A percentile compares a stretch with the other conserved stretches of the same genome.
Conservation (phyloP, 2,113 vertebrate genomes). For the Charina bottae region DNA sequence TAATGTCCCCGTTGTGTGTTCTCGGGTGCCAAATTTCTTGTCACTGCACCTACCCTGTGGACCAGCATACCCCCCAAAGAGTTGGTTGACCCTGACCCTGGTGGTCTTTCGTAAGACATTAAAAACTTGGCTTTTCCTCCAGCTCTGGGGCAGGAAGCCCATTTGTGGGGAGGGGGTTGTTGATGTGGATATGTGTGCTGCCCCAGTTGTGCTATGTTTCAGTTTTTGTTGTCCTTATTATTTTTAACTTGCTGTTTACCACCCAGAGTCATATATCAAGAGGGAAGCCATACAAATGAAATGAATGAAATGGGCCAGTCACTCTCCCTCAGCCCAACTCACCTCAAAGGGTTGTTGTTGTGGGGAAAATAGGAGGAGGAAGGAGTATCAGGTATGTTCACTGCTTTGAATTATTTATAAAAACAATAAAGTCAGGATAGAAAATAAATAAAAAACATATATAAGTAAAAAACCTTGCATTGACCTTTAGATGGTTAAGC, state of each 20-base stretch:
- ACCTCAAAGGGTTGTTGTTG: too few relatives aligned
- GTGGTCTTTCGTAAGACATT: background rate
- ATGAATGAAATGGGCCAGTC: too few relatives aligned
- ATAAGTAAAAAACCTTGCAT: background rate
- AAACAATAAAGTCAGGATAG: too few relatives aligned
- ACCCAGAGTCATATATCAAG: background rate
- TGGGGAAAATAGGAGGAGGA: too few relatives aligned
- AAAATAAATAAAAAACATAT: too few relatives aligned
- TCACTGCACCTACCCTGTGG: background rate
- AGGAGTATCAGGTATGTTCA: too few relatives aligned
- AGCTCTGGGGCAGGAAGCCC: background rate
- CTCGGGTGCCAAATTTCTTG: background rate
- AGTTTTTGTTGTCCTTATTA: background rate
- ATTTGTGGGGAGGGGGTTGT: rapidly evolving
- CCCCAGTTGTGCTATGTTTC: background rate
- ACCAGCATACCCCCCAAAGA: background rate
- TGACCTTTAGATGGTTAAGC: background rate
- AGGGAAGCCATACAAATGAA: background rate
- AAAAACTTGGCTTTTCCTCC: background rate
- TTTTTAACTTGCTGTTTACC: background rate
- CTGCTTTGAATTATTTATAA: too few relatives aligned
- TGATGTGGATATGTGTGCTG: background rate
- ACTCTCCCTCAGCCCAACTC: too few relatives aligned
- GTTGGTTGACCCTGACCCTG: background rate
- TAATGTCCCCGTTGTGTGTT: background rate